Conservation (phyloP, 2,113 vertebrate genomes). For the Macquaria ambigua region DNA sequence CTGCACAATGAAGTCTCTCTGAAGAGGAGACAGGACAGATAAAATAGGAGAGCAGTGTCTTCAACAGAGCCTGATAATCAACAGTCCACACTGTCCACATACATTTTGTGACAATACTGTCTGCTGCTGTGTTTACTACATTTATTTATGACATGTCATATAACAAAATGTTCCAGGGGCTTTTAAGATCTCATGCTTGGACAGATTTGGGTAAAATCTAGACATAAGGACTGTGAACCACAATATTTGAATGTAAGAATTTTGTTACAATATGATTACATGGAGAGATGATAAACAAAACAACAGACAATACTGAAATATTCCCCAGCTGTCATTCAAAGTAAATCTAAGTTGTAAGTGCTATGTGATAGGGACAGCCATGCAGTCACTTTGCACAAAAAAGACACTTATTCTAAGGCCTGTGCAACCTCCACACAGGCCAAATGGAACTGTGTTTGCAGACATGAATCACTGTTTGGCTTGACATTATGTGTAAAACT, state of each 20-base stretch:
- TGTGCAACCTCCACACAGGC: not conserved
- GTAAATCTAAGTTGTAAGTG: not conserved
- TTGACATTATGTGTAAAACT: not conserved
- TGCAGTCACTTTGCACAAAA: not conserved
- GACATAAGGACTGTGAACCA: too few relatives aligned
- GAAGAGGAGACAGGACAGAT: conserved; percentile 8
- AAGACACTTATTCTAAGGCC: not conserved
- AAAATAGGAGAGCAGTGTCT: not conserved
- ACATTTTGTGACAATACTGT: not conserved
- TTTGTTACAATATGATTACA: not conserved
- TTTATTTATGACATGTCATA: too few relatives aligned
- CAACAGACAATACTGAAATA: too few relatives aligned
- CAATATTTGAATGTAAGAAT: too few relatives aligned
- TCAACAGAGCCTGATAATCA: not conserved
- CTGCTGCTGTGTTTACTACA: not conserved
- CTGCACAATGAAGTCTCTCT: conserved; percentile 97
- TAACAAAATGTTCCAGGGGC: too few relatives aligned
- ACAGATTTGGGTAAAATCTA: not conserved
- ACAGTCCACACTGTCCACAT: not conserved
- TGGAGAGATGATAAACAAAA: not conserved
- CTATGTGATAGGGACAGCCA: not conserved
- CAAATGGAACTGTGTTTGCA: not conserved
- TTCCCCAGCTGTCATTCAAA: too few relatives aligned
- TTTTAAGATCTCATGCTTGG: not conserved
- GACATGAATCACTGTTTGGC: not conserved